These are phyloP conservation scores for Andrena cerasifolii DNA, from an alignment of 1,140 invertebrate genomes.

Conservation along the genomic window DNA sequence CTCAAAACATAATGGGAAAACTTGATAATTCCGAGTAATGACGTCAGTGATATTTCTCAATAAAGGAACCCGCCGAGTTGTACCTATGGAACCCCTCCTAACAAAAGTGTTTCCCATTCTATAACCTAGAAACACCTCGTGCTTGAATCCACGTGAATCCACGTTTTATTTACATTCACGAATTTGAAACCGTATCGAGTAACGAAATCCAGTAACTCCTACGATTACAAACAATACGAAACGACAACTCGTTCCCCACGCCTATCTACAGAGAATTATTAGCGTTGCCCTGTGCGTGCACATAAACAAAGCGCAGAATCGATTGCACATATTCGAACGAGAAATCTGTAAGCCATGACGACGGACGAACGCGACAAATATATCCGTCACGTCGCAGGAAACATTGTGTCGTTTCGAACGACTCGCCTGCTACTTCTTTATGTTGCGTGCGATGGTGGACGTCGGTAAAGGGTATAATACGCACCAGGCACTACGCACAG, in stretches of 20 bases:
- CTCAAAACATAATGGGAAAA: too few species aligned
- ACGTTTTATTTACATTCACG: not conserved
- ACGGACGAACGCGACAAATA: conserved; percentile 2
- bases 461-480: not conserved
- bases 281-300: not conserved
- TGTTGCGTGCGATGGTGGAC: conserved; percentile 1
- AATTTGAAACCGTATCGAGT: not conserved
- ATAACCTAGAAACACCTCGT: too few species aligned
- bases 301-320: conserved; percentile 37
- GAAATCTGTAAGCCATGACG: conserved; percentile 24
- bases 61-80: too few species aligned
- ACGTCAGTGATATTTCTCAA: too few species aligned
- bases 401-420: conserved; percentile 4
- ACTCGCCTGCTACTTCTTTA: not conserved
- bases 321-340: too few species aligned
- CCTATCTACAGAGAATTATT: conserved; percentile 8
- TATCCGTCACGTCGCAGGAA: not conserved
- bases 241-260: not conserved
- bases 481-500: not conserved
- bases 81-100: too few species aligned
- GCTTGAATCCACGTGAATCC: too few species aligned
- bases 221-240: not conserved
- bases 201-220: not conserved
- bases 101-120: too few species aligned
- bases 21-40: too few species aligned